phyloP scores from a whole-genome alignment of 2,888 invertebrate species.

The Piscicola geometra region DNA sequence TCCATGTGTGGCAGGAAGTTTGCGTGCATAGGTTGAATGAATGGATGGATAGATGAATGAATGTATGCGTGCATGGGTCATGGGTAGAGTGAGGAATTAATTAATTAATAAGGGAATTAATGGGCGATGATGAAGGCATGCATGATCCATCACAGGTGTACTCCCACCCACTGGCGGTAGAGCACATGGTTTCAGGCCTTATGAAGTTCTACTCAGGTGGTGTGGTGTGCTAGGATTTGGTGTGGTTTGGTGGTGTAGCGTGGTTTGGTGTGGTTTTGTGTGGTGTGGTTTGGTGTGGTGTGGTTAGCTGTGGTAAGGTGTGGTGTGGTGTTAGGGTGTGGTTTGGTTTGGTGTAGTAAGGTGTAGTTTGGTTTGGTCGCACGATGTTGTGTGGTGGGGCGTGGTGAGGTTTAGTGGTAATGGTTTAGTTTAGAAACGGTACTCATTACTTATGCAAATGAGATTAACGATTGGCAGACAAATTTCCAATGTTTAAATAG shows the following conservation, averaged over 20 bases:
- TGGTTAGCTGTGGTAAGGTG: neutral
- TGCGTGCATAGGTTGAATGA: no score
- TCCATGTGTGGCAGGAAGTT: no score
- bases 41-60: neutral
- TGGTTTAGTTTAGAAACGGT: no score
- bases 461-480: no score
- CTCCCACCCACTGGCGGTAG: conserved; percentile 78
- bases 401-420: no score
- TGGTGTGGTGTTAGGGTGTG: no score
- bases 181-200: conserved; percentile 76
- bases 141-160: no score
- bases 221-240: neutral
- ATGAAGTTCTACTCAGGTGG: conserved; percentile 91
- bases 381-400: no score
- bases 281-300: neutral
- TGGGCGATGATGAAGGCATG: no score
- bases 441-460: no score
- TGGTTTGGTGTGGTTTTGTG: neutral
- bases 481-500: no score
- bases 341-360: neutral
- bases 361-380: no score
- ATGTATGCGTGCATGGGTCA: neutral
- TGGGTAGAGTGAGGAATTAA: neutral
- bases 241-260: neutral
- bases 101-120: neutral